These are phyloP conservation scores for Drosophila navojoa DNA, from an alignment of 1,140 invertebrate genomes.

Conservation along the genomic window DNA sequence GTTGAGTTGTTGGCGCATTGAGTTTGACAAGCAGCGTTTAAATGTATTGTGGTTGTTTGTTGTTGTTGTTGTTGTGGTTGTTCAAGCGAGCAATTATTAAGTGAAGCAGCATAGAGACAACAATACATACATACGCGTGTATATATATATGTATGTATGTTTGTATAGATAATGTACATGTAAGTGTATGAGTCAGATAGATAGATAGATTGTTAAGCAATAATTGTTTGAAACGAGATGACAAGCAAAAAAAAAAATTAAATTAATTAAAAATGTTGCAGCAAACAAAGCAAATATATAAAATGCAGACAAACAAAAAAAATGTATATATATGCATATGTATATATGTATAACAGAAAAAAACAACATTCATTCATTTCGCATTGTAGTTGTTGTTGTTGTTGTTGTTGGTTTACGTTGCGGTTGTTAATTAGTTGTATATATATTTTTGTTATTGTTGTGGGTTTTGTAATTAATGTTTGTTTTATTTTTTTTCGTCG, in stretches of 20 bases:
- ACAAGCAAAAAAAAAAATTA: conserved; percentile 34
- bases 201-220: conserved; percentile 24
- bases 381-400: conserved; percentile 36
- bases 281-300: conserved; percentile 12
- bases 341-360: conserved; percentile 4
- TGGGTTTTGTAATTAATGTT: conserved; percentile 53
- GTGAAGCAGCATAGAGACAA: conserved; percentile 58
- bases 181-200: conserved; percentile 33
- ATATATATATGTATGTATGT: conserved; percentile 17
- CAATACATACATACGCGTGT: conserved; percentile 36
- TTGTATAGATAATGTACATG: conserved; percentile 20
- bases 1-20: conserved; percentile 31
- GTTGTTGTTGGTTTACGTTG: conserved; percentile 46
- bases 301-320: conserved; percentile 3
- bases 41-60: conserved; percentile 40
- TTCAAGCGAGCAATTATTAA: conserved; percentile 52
- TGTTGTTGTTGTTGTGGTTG: conserved; percentile 35
- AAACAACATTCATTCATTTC: conserved; percentile 31
- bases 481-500: conserved; percentile 29
- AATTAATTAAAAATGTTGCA: conserved; percentile 55
- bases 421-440: conserved; percentile 64
- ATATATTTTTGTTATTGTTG: conserved; percentile 46
- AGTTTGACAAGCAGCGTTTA: conserved; percentile 41
- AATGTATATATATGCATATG: background rate
- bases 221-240: conserved; percentile 18